Conservation (phyloP, 23 tunicate species). For the Aplidium turbinatum region DNA sequence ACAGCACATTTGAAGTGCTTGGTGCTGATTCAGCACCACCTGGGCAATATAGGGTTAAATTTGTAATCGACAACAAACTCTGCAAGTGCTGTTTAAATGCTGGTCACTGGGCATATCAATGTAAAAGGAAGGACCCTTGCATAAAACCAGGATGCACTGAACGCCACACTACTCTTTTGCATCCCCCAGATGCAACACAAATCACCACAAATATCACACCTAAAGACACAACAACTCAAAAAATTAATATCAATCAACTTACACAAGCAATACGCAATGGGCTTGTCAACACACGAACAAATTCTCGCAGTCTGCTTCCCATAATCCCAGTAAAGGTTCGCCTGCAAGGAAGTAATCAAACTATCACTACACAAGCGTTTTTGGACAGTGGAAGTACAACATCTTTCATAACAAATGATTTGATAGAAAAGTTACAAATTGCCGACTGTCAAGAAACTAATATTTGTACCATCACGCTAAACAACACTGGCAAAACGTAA, state of each 20-base stretch:
- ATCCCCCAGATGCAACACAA: constrained; percentile 24
- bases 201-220: no score
- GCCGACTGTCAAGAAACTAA: no score
- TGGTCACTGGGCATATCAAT: constrained; percentile 18
- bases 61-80: background rate
- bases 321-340: constrained; percentile 24
- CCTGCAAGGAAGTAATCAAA: background rate
- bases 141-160: constrained; percentile 27
- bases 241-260: background rate
- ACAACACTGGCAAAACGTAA: no score
- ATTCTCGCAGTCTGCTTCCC: background rate
- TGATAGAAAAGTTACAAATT: no score
- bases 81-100: constrained; percentile 5
- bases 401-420: no score
- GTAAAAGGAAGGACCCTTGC: constrained; percentile 33
- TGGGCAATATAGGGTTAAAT: constrained; percentile 1
- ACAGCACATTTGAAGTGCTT: no score
- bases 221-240: background rate
- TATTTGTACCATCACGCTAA: no score
- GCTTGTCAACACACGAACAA: background rate
- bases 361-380: constrained; percentile 15
- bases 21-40: no score
- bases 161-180: constrained; percentile 43
- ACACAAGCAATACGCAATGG: constrained; percentile 7
- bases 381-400: no score